Conservation (phyloP, 2,888 invertebrate species). For the Aphrophora alni region DNA sequence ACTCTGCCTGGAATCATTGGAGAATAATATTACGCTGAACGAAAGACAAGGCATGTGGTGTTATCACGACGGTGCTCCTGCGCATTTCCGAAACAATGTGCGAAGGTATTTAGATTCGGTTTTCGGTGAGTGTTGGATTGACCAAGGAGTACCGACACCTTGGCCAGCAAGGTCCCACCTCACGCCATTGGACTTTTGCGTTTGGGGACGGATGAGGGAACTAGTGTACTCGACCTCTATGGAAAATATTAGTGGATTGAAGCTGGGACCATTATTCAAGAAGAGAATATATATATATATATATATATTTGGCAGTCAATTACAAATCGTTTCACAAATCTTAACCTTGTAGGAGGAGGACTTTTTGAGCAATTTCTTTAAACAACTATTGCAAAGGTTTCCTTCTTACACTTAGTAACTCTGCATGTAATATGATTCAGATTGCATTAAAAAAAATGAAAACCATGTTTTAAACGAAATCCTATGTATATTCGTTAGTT, state of each 20-base stretch:
- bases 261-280: conserved; percentile 1
- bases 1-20: too few relatives aligned
- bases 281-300: neutral
- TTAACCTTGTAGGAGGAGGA: neutral
- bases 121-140: neutral
- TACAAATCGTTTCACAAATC: neutral
- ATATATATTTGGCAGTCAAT: neutral
- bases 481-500: too few relatives aligned
- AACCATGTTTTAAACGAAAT: too few relatives aligned
- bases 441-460: too few relatives aligned
- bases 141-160: neutral
- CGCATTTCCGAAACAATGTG: too few relatives aligned
- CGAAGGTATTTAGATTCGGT: too few relatives aligned
- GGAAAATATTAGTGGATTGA: neutral
- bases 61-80: too few relatives aligned
- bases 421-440: too few relatives aligned
- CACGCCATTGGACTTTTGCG: neutral
- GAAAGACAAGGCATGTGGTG: too few relatives aligned
- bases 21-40: too few relatives aligned
- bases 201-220: neutral
- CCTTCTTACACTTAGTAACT: too few relatives aligned
- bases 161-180: neutral
- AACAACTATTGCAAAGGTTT: too few relatives aligned
- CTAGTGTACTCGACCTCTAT: neutral
- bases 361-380: neutral